A percentile compares a stretch with the other conserved stretches of the same genome.
Evolutionary conservation across 2,888 invertebrate genomes (phyloP).

Genomic region (Podotricha telesiphe): DNA sequence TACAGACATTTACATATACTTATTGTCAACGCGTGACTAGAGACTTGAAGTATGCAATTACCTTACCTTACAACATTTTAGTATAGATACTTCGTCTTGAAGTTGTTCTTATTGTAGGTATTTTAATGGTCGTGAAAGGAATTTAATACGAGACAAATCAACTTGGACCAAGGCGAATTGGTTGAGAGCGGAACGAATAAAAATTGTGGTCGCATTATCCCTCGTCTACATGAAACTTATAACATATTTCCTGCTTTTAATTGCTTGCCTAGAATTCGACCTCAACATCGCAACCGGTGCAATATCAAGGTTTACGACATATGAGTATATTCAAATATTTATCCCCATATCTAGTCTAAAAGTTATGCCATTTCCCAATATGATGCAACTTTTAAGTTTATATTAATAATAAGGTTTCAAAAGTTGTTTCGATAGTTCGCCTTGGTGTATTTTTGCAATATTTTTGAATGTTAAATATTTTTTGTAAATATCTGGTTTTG

Average conservation of each 20-base stretch:
- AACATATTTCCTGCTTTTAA: slow-evolving; percentile 38
- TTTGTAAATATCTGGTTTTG: slow-evolving; percentile 5
- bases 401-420: slow-evolving; percentile 50
- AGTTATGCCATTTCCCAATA: slow-evolving; percentile 42
- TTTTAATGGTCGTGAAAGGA: slow-evolving; percentile 50
- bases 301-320: slow-evolving; percentile 46
- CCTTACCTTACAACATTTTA: slow-evolving; percentile 28
- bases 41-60: slow-evolving; percentile 19
- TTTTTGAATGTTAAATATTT: slow-evolving; percentile 42
- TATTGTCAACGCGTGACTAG: slow-evolving; percentile 27
- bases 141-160: slow-evolving; percentile 47
- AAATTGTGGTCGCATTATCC: slow-evolving; percentile 48
- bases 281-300: slow-evolving; percentile 29
- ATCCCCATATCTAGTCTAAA: slow-evolving; percentile 49
- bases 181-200: slow-evolving; percentile 51
- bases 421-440: slow-evolving; percentile 52
- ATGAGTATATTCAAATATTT: slow-evolving; percentile 32
- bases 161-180: slow-evolving; percentile 51
- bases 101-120: slow-evolving; percentile 39
- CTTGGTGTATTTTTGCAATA: slow-evolving; percentile 48
- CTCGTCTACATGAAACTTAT: slow-evolving; percentile 37
- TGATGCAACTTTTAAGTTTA: slow-evolving; percentile 47
- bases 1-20: slow-evolving; percentile 20
- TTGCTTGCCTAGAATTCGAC: slow-evolving; percentile 39
- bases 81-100: slow-evolving; percentile 31